Conservation (phyloP, 2,797 vertebrate species). For the Propithecus perrieri region DNA sequence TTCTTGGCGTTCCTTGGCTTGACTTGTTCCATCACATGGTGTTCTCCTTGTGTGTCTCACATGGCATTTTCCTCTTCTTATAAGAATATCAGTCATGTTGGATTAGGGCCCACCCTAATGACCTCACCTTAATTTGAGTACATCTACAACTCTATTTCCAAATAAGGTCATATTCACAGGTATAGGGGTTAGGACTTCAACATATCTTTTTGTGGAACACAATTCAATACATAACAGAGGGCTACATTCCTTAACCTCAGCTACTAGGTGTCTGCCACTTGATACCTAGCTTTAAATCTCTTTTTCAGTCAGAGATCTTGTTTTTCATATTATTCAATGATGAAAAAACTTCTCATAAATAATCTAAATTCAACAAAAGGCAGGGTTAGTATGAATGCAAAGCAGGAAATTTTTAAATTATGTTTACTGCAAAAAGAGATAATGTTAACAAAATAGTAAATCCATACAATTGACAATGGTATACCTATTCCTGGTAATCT, state of each 20-base stretch:
- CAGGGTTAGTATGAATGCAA: neutral
- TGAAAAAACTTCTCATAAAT: neutral
- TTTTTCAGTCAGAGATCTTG: neutral
- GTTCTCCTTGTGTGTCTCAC: neutral
- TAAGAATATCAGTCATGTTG: neutral
- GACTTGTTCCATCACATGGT: neutral
- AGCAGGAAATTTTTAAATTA: neutral
- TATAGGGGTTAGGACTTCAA: neutral
- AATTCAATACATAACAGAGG: neutral
- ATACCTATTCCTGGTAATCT: neutral
- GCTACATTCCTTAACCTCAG: neutral
- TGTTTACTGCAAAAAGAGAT: neutral
- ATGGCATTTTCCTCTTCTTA: neutral
- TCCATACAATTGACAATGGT: neutral
- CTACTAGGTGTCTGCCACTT: neutral
- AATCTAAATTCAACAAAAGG: conserved; percentile 13
- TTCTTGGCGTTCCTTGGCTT: neutral
- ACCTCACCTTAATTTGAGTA: neutral
- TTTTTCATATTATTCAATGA: neutral
- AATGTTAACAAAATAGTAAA: neutral
- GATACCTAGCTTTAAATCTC: neutral
- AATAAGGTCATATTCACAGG: conserved; percentile 2
- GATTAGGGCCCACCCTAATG: neutral
- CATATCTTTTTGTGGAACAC: neutral
- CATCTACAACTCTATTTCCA: conserved; percentile 26